Evolutionary conservation across 2,113 vertebrate species (phyloP), one percentile per base, ranked within the genome.

Genomic region (Equus przewalskii): DNA sequence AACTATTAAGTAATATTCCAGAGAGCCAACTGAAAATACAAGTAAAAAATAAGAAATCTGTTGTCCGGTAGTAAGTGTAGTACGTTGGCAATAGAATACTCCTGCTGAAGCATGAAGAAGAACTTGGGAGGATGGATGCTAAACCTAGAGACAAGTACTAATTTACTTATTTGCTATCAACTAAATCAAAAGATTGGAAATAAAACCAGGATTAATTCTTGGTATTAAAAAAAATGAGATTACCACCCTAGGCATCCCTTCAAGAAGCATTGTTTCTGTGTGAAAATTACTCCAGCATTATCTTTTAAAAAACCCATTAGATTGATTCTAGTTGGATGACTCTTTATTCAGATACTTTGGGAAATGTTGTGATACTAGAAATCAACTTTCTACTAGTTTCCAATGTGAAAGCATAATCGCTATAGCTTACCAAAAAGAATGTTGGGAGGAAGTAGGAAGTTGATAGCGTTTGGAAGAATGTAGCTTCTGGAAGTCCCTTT

Each of bases 201-300:
- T 90, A 78, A 92, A 94, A 65, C 54, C 19, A 73, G 11, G 67
- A 64, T 4, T 93, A 73, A 92, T 56, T 65, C 56, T 91, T 91
- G 22, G 6, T 90, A 44, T 33, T 1, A 16, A 54, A 73, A 54
- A 54, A 65, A 73, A 54, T 58, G 7, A 65, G 60, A n/a, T 86
- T 65, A 49, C 26, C 36, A 11, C n/a, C n/a, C 4, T 28, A 62
- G 26, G 49, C 26, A 83, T 46, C 49, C n/a, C 33, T 93, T 92
- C 73, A 65, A 70, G 60, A 73, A 96, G 11, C 56, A 87, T 86
- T 87, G 58, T 83, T 90, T 93, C 62, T 90, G 6, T 65, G 15
- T 95, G 46, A 64, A 79, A 91, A 81, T 75, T 93, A 87, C 69
- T 30, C n/a, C 41, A 46, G 22, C 21, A 58, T 91, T 94, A 30